Evolutionary conservation across 1,140 invertebrate species (phyloP), one percentile per base, ranked within the genome.

Genomic region (Calephelis virginiensis): DNA sequence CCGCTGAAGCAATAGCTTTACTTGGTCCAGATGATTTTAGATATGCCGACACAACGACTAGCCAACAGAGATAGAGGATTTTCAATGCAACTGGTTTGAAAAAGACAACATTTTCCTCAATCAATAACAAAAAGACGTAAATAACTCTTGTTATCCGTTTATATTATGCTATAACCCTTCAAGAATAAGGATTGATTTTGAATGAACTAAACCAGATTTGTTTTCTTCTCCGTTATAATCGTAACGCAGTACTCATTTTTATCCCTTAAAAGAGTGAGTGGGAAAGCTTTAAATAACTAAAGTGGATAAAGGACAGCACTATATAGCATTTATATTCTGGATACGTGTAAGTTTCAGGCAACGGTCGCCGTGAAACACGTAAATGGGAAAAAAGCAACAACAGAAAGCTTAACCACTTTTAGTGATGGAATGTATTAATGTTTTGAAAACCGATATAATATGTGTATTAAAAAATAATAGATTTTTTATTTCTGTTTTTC

Each of bases 331-430:
- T 90, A 89, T 90, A 90, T 90, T 90, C 86, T 82, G 82, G 82
- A 80, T 89, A 87, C 88, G 86, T 90, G 86, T 90, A 90, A 90
- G 88, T 90, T 90, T 90, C 88, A 90, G 88, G 86, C 84, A 89
- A 89, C 86, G 86, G 88, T 89, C 86, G 86, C 85, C 83, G 86
- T 91, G 86, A 91, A 91, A 91, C 86, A 89, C 86, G 86, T 89
- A 91, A 91, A 90, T 89, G 86, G 88, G 88, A 90, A 90, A 89
- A 90, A 90, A 90, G 86, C 88, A 89, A 90, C 86, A 90, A 86
- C 85, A 81, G 78, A 82, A 81, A 90, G 82, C 80, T 89, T 77
- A 86, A 88, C 85, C 80, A 80, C 78, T 85, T 81, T 75, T 89
- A 90, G 86, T 86, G 88, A 83, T 69, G 88, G 83, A 82, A 79